A percentile compares a stretch with the other conserved stretches of the same genome.
phyloP scores from a whole-genome alignment of 2,888 invertebrate genomes.

The Anoplius nigerrimus region DNA sequence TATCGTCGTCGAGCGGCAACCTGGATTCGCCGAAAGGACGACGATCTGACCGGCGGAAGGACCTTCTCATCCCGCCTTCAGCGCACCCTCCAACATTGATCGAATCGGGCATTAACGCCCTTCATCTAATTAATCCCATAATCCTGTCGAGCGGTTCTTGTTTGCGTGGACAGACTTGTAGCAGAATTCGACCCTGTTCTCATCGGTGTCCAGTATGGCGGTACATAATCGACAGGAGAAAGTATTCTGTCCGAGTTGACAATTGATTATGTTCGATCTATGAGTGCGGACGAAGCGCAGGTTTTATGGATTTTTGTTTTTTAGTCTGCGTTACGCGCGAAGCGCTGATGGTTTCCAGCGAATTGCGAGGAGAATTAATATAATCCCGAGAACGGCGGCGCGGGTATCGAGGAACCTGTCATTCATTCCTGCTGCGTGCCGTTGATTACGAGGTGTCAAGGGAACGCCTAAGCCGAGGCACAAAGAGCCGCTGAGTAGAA shows the following conservation, averaged over 20 bases:
- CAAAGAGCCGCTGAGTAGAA: slow-evolving; percentile 24
- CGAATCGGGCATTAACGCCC: slow-evolving; percentile 72
- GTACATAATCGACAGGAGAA: no score
- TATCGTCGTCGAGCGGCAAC: slow-evolving; percentile 17
- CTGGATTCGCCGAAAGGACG: slow-evolving; percentile 18
- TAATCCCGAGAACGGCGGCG: background rate
- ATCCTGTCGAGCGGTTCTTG: slow-evolving; percentile 61
- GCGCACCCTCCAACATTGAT: slow-evolving; percentile 61
- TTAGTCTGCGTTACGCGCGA: no score
- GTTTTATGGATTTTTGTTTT: no score
- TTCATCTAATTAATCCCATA: slow-evolving; percentile 73
- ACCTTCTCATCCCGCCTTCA: slow-evolving; percentile 54
- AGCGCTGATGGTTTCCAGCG: no score
- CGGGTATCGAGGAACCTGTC: background rate
- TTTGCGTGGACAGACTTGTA: slow-evolving; percentile 20
- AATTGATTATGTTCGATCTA: no score
- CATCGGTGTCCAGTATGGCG: background rate
- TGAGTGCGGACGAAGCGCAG: no score
- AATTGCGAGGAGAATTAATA: background rate
- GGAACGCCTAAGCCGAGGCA: slow-evolving; percentile 27
- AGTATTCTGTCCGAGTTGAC: no score
- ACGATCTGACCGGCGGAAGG: slow-evolving; percentile 43
- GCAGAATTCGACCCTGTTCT: slow-evolving; percentile 26
- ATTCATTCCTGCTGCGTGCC: background rate
- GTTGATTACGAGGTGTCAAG: slow-evolving; percentile 24